A percentile compares a stretch with the other conserved stretches of the same genome.
Conservation (phyloP, 1,140 invertebrate species). For the Macrocentrus cingulum region DNA sequence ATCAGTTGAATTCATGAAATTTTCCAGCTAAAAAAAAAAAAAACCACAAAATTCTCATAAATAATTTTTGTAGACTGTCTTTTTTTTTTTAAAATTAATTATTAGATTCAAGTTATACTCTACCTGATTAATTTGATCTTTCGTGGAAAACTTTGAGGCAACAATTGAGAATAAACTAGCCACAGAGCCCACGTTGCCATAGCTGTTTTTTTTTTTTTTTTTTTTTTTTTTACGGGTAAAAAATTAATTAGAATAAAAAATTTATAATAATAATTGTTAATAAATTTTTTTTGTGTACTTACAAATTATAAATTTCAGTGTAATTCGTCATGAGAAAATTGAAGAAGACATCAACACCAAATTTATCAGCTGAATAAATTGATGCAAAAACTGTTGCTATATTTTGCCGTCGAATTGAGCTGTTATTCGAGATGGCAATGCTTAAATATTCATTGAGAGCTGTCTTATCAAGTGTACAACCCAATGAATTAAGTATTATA, state of each 20-base stretch:
- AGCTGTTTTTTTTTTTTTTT: conserved; percentile 34
- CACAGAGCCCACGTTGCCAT: conserved; percentile 35
- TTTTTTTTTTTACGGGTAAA: background rate
- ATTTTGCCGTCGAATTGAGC: conserved; percentile 61
- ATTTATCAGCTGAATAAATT: conserved; percentile 49
- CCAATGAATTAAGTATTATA: conserved; percentile 63
- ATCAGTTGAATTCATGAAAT: background rate
- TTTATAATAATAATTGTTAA: background rate
- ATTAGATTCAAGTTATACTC: background rate
- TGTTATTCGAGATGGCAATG: conserved; percentile 51
- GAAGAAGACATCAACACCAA: conserved; percentile 59
- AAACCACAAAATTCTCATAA: background rate
- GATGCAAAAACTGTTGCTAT: conserved; percentile 49
- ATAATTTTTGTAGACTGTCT: background rate
- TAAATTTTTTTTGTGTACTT: conserved; percentile 38
- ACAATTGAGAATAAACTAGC: conserved; percentile 31
- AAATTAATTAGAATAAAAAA: background rate
- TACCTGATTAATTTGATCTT: conserved; percentile 37
- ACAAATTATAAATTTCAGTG: conserved; percentile 53
- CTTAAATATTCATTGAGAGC: conserved; percentile 53
- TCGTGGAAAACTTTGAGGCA: conserved; percentile 33
- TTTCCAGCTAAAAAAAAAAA: background rate
- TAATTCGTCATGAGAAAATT: conserved; percentile 59
- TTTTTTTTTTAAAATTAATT: background rate
- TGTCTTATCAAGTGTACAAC: conserved; percentile 58